Conservation (phyloP, 1,140 invertebrate genomes). For the Telenomus remus region DNA sequence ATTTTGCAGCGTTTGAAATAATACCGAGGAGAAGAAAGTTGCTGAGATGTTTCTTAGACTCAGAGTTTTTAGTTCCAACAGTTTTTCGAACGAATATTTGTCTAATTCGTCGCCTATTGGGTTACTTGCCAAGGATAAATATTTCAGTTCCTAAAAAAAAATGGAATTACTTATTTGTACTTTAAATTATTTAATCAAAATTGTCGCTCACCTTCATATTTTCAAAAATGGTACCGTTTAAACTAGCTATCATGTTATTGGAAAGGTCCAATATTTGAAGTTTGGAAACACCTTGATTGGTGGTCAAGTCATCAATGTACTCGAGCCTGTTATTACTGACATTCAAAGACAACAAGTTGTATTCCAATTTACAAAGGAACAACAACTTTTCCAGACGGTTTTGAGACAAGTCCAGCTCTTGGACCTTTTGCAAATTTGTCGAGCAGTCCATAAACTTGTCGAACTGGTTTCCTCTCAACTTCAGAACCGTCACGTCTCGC, state of each 20-base stretch:
- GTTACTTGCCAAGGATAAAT: slow-evolving; percentile 68
- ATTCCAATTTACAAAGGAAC: slow-evolving; percentile 68
- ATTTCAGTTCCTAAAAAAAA: slow-evolving; percentile 63
- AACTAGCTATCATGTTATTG: slow-evolving; percentile 64
- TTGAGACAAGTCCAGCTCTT: slow-evolving; percentile 67
- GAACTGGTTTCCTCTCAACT: slow-evolving; percentile 67
- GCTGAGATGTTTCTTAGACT: slow-evolving; percentile 66
- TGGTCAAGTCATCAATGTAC: slow-evolving; percentile 69
- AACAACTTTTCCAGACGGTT: slow-evolving; percentile 70
- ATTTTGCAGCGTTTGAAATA: slow-evolving; percentile 65
- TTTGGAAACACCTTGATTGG: slow-evolving; percentile 66
- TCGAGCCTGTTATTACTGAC: slow-evolving; percentile 70
- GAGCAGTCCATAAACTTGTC: slow-evolving; percentile 73
- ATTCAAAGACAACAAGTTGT: slow-evolving; percentile 67
- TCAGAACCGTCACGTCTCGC: slow-evolving; percentile 64
- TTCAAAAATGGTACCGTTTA: slow-evolving; percentile 72
- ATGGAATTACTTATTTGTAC: not conserved
- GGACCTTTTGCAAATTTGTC: slow-evolving; percentile 63
- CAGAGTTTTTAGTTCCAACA: slow-evolving; percentile 61
- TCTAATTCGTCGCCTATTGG: slow-evolving; percentile 69
- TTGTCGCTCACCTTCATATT: slow-evolving; percentile 68
- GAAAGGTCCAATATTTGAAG: slow-evolving; percentile 70
- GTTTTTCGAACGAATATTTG: slow-evolving; percentile 65
- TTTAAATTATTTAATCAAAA: no score
- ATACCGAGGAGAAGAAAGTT: slow-evolving; percentile 57